These are phyloP conservation scores for Apamea monoglypha DNA, from an alignment of 2,888 invertebrate species.

Conservation along the genomic window DNA sequence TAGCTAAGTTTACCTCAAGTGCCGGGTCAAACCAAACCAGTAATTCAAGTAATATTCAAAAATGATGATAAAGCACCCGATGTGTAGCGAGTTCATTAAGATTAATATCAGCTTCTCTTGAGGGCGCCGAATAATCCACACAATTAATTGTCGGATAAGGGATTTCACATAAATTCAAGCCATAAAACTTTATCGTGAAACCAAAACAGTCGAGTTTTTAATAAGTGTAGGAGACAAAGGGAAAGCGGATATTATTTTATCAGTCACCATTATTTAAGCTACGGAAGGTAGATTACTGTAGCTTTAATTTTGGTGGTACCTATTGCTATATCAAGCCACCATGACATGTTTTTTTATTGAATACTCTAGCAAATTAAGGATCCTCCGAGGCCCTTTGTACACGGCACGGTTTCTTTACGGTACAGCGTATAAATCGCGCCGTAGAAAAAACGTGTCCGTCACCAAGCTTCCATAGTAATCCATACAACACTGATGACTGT, in stretches of 20 bases:
- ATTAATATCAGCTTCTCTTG: constrained; percentile 65
- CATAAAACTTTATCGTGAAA: constrained; percentile 53
- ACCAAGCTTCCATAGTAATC: background rate
- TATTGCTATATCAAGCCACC: background rate
- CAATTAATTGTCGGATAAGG: constrained; percentile 63
- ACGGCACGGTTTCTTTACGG: background rate
- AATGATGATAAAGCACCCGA: constrained; percentile 55
- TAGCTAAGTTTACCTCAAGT: background rate
- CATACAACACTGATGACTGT: background rate
- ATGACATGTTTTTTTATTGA: background rate
- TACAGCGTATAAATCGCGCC: background rate
- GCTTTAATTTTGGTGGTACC: background rate
- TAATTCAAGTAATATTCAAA: constrained; percentile 43
- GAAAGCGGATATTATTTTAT: constrained; percentile 12
- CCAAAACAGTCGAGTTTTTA: constrained; percentile 44
- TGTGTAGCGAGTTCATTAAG: constrained; percentile 64
- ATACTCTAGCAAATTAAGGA: background rate
- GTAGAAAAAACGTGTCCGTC: background rate
- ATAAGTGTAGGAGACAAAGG: constrained; percentile 43
- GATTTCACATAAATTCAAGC: constrained; percentile 57
- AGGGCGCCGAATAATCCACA: constrained; percentile 62
- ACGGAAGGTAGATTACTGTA: background rate
- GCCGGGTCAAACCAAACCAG: background rate
- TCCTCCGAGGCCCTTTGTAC: background rate
- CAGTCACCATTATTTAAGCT: background rate